Base-by-base conservation (phyloP, 2,888 invertebrate species). In the Plebejus argus region DNA sequence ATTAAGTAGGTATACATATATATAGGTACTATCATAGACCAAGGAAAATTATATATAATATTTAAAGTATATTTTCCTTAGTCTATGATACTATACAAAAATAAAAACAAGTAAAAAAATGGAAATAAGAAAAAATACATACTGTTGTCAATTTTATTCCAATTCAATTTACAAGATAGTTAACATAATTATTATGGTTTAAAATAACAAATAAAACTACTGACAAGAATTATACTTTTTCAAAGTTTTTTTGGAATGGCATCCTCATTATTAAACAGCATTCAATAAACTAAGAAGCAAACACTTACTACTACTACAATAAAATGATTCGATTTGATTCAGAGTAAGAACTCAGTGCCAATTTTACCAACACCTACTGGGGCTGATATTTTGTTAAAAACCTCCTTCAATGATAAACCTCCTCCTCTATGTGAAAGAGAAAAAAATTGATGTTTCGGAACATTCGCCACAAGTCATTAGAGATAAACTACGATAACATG, bases 151-250 rank as follows among this genome's bases (percentile, higher is more conserved):
- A 87, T 88, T 87, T 91, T 90, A 91, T 90, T 91, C 89, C 90
- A 90, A 90, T 91, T 87, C 88, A 91, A 90, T 90, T 91, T 91
- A 92, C 91, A 91, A 87, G 84, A 90, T 90, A 90, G 89, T 89
- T 85, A 89, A 89, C 89, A 87, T 53, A 77, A 78, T 86, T 87
- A 84, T 87, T 87, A 88, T 86, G 86, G 86, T 86, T 83, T 84
- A 87, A 87, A 87, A 86, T 88, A 83, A 82, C 89, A 90, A 86
- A 80, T 91, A 53, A 53, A 53, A 53, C 94, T 93, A 93, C 91
- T 93, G 93, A 93, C 93, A 93, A 93, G 93, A 93, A 90, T 90
- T 88, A 85, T 87, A 91, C 93, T 93, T 93, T 93, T 91, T 86
- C 76, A 92, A 93, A 93, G 92, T 92, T 86, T 87, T 80, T 80